Conservation (phyloP, 1,140 invertebrate species). For the Stegodyphus dumicola region DNA sequence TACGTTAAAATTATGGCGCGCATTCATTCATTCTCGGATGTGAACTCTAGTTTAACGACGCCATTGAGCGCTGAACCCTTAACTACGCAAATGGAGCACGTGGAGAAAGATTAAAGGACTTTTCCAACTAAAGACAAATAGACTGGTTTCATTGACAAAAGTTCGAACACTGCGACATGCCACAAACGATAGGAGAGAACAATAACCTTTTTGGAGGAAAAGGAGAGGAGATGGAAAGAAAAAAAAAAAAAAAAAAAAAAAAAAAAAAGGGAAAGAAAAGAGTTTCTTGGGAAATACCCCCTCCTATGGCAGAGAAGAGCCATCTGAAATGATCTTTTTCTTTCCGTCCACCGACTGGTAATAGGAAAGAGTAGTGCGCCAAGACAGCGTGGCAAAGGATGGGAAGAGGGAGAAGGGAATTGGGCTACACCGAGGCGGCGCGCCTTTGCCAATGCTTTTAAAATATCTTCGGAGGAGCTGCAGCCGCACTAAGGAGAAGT, state of each 20-base stretch:
- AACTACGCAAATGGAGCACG: too few relatives aligned
- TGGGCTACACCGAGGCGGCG: constrained; percentile 4
- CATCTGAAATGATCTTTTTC: constrained; percentile 16
- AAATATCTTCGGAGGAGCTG: background rate
- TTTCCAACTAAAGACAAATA: too few relatives aligned
- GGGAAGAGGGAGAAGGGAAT: constrained; percentile 6
- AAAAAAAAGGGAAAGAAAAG: too few relatives aligned
- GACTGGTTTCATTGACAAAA: too few relatives aligned
- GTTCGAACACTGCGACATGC: too few relatives aligned
- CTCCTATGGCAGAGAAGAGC: background rate
- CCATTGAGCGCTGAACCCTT: too few relatives aligned
- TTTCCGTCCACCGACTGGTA: constrained; percentile 8
- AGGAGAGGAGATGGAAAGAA: background rate
- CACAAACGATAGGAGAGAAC: constrained; percentile 16
- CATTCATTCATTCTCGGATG: too few relatives aligned
- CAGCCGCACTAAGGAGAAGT: background rate
- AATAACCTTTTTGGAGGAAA: constrained; percentile 15
- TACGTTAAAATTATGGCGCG: too few relatives aligned
- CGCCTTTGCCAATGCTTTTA: constrained; percentile 11
- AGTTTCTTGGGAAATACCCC: background rate
- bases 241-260: too few relatives aligned
- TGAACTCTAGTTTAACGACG: too few relatives aligned
- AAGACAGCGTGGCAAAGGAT: background rate
- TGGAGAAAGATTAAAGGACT: too few relatives aligned
- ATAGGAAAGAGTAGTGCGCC: constrained; percentile 5